phyloP scores from a whole-genome alignment of 2,888 invertebrate genomes.

The Himalopsyche kuldschensis region DNA sequence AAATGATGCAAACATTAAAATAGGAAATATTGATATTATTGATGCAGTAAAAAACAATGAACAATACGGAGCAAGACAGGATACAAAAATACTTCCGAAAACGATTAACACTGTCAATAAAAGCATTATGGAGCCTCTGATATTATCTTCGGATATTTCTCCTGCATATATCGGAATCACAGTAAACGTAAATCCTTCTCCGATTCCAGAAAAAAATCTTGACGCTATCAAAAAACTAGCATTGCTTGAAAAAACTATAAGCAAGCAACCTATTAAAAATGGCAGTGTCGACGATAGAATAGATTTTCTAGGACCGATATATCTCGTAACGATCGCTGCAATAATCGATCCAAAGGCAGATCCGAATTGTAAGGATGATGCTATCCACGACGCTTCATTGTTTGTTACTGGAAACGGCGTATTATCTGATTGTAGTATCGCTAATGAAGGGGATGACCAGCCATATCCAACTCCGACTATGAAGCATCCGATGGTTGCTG shows the following conservation, averaged over 20 bases:
- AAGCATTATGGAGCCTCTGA: conserved; percentile 33
- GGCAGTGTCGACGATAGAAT: conserved; percentile 21
- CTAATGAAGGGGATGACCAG: conserved; percentile 50
- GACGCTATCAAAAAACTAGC: conserved; percentile 44
- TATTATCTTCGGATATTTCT: conserved; percentile 37
- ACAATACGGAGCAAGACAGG: conserved; percentile 34
- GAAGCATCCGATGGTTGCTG: conserved; percentile 26
- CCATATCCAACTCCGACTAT: conserved; percentile 46
- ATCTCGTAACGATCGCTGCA: conserved; percentile 3
- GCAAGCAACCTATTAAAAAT: conserved; percentile 9
- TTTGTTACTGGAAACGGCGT: conserved; percentile 46
- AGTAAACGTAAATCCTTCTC: conserved; percentile 22
- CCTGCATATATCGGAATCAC: conserved; percentile 36
- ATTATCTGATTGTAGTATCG: conserved; percentile 44
- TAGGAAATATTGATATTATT: conserved; percentile 29
- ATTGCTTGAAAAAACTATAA: conserved; percentile 19
- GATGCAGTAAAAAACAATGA: conserved; percentile 25
- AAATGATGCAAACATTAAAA: conserved; percentile 27
- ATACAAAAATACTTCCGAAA: conserved; percentile 28
- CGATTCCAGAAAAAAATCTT: conserved; percentile 41
- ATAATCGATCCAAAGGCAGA: conserved; percentile 13
- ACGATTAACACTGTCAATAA: conserved; percentile 21
- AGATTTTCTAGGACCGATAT: conserved; percentile 22
- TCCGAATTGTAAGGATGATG: conserved; percentile 22
- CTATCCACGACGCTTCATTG: conserved; percentile 48